Percentiles rank a stretch among this genome's conserved stretches.
These are phyloP conservation scores for Craniophora ligustri DNA, from an alignment of 2,888 invertebrate species.

Conservation along the genomic window DNA sequence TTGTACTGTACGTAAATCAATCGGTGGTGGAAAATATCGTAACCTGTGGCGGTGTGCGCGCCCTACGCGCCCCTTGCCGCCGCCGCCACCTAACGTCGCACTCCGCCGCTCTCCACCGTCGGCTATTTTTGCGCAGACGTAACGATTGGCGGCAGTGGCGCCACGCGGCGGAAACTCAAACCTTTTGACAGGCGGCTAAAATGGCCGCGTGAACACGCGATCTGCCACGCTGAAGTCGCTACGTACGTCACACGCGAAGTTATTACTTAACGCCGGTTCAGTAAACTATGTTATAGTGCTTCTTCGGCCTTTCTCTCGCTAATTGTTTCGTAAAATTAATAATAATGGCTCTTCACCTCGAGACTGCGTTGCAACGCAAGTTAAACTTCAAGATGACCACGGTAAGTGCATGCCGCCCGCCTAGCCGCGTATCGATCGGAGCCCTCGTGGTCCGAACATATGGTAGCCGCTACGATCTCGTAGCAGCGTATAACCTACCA, in stretches of 20 bases:
- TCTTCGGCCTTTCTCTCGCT: constrained; percentile 64
- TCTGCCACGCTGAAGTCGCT: constrained; percentile 77
- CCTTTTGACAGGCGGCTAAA: constrained; percentile 83
- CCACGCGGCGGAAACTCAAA: constrained; percentile 73
- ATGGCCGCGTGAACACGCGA: constrained; percentile 87
- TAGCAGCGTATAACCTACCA: constrained; percentile 69
- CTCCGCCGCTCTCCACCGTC: constrained; percentile 38
- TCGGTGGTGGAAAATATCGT: constrained; percentile 71
- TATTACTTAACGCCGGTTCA: constrained; percentile 74
- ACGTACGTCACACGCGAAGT: constrained; percentile 80
- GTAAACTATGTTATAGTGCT: constrained; percentile 82
- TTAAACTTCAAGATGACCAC: constrained; percentile 87
- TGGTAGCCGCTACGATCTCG: constrained; percentile 80
- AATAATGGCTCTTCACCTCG: constrained; percentile 84
- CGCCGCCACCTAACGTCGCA: constrained; percentile 36
- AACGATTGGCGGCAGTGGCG: constrained; percentile 75
- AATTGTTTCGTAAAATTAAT: constrained; percentile 62
- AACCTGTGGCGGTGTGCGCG: constrained; percentile 56
- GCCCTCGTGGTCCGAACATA: constrained; percentile 84
- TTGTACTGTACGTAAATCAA: constrained; percentile 84
- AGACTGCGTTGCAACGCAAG: constrained; percentile 87
- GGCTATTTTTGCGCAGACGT: constrained; percentile 83
- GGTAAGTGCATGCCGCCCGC: constrained; percentile 84
- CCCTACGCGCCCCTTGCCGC: constrained; percentile 56
- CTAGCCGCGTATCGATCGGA: constrained; percentile 79